Evolutionary conservation across 1,140 invertebrate species (phyloP).

Genomic region (Amyelois transitella): DNA sequence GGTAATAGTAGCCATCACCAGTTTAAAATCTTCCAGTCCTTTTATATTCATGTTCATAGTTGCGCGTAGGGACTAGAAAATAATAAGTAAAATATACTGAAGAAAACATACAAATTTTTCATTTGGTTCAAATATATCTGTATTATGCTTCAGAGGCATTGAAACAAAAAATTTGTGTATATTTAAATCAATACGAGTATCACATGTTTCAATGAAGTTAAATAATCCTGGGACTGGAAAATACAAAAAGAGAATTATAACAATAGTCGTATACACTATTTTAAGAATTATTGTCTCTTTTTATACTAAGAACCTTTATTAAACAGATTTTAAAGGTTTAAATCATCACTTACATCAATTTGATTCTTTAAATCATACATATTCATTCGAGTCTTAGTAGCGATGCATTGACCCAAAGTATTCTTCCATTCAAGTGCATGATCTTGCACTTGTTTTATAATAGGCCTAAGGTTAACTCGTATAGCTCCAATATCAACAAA

Average conservation of each 20-base stretch:
- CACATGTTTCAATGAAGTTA: no score
- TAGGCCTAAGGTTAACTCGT: constrained; percentile 79
- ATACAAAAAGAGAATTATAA: no score
- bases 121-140: no score
- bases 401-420: constrained; percentile 78
- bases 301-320: no score
- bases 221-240: no score
- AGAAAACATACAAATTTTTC: no score
- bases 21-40: constrained; percentile 87
- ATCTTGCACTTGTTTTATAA: constrained; percentile 78
- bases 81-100: neutral
- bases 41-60: constrained; percentile 82
- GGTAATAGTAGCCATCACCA: constrained; percentile 87
- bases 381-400: constrained; percentile 76
- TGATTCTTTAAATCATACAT: constrained; percentile 79
- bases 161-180: no score
- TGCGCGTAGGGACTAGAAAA: constrained; percentile 68
- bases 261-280: no score
- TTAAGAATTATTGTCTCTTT: no score
- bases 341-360: constrained; percentile 73
- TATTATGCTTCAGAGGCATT: no score
- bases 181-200: no score
- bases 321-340: no score
- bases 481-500: constrained; percentile 79
- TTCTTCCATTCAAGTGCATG: constrained; percentile 84